phyloP scores from a whole-genome alignment of 1,140 invertebrate genomes.

The Linepithema humile region DNA sequence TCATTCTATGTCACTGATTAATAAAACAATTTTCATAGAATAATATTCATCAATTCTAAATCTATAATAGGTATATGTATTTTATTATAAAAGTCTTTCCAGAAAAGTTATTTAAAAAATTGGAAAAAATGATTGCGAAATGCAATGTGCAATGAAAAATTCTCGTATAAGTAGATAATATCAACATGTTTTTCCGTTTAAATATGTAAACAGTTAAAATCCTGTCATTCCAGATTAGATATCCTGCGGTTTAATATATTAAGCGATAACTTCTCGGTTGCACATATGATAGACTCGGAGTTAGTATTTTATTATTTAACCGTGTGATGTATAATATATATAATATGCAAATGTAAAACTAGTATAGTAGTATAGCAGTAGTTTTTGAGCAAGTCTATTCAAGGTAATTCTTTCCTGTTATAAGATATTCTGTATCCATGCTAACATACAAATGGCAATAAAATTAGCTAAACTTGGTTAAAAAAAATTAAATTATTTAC shows the following conservation, averaged over 20 bases:
- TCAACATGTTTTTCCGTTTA: not conserved
- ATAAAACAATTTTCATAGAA: no score
- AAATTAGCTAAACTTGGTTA: no score
- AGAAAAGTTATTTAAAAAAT: not conserved
- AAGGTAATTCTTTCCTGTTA: not conserved
- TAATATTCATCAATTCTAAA: no score
- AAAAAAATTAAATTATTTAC: no score
- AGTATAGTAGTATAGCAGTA: no score
- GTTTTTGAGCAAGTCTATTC: not conserved
- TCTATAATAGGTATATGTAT: no score
- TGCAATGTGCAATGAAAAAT: not conserved
- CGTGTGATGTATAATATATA: not conserved
- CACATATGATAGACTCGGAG: not conserved
- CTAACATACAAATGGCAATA: not conserved
- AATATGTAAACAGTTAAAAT: not conserved
- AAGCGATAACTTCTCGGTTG: not conserved
- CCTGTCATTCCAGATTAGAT: not conserved
- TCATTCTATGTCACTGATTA: no score
- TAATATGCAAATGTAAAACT: not conserved
- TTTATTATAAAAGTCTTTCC: no score
- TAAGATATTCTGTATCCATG: not conserved
- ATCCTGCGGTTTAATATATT: constrained; percentile 18
- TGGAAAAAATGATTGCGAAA: not conserved
- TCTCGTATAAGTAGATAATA: not conserved
- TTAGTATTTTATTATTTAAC: constrained; percentile 1